Evolutionary conservation across 1,140 invertebrate genomes (phyloP).

Genomic region (Zaprionus kolodkinae): DNA sequence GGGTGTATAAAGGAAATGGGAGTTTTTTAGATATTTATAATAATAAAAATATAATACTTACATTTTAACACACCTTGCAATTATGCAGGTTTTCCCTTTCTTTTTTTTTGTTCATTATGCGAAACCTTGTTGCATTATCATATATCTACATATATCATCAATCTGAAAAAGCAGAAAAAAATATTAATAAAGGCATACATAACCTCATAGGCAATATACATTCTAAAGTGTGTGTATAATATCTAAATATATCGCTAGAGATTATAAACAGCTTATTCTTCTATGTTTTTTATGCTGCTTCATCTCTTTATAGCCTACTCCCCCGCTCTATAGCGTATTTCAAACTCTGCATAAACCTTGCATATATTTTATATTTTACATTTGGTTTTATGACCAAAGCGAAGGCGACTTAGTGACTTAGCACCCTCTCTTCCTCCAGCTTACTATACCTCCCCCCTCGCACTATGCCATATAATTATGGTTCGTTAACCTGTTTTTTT

Average conservation of each 20-base stretch:
- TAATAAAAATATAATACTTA: too few species aligned
- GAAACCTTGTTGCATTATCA: too few species aligned
- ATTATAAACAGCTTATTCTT: not conserved
- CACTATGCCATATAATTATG: slow-evolving; percentile 37
- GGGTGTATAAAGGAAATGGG: too few species aligned
- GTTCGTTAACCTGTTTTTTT: slow-evolving; percentile 76
- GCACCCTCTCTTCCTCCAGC: slow-evolving; percentile 5
- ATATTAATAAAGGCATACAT: not conserved
- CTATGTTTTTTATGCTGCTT: not conserved
- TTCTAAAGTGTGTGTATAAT: not conserved
- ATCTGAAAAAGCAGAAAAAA: not conserved
- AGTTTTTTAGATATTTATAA: too few species aligned
- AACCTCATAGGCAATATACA: not conserved
- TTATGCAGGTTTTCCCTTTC: too few species aligned
- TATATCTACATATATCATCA: too few species aligned
- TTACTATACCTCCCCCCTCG: not conserved
- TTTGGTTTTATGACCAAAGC: slow-evolving; percentile 25
- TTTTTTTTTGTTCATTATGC: too few species aligned
- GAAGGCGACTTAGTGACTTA: slow-evolving; percentile 43
- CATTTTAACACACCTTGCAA: too few species aligned
- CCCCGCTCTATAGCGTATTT: slow-evolving; percentile 21
- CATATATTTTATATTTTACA: slow-evolving; percentile 19
- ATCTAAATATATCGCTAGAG: not conserved
- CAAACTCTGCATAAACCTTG: not conserved
- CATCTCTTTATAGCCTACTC: not conserved